Base-by-base conservation (phyloP, 30 jellyfish, hydroid and myxozoan species). In the Aurelia aurita region DNA sequence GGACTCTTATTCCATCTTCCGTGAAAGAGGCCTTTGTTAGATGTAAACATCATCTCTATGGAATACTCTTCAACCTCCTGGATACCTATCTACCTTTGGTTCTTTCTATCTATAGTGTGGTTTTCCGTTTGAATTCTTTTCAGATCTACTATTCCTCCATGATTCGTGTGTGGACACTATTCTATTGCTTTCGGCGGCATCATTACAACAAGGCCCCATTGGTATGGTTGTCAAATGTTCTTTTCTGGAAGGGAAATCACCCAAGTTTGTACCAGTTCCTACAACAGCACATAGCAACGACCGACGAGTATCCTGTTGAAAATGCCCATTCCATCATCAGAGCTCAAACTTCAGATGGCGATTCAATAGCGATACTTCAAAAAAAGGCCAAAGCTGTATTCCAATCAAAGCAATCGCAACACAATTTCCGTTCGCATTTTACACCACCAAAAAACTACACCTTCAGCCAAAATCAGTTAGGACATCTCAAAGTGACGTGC, bases 301-400 rank as follows among this genome's bases (percentile, higher is more conserved):
- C 77, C 16, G 87, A 76, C 76, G 87, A 76, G 28, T 76, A 76
- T 58, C 87, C 63, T 4, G 87, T 76, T n/a, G 87, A 76, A 43
- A 76, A 76, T 29, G 29, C 77, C 18, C 77, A 76, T 57, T 76
- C 87, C 20, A 76, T 76, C 60, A 55, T 76, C 27, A 76, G 83
- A 35, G 66, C 83, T 11, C 28, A 47, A 47, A 70, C 69, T 39
- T 12, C 32, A 70, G 83, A 28, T 43, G 69, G 68, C 22, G 83
- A 70, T 27, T 14, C 83, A n/a, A n/a, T 16, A 70, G 73, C 72
- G 5, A 14, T 70, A 43, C 39, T 43, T 14, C 73, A 39, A 43
- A 43, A n/a, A n/a, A 47, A 70, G 72, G 20, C 20, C n/a, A 29
- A 47, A 51, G n/a, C n/a, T n/a, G n/a, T n/a, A 14, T 14, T 39